These are phyloP conservation scores for Dicyrtomina minuta DNA, from an alignment of 2,888 invertebrate species.

Conservation along the genomic window DNA sequence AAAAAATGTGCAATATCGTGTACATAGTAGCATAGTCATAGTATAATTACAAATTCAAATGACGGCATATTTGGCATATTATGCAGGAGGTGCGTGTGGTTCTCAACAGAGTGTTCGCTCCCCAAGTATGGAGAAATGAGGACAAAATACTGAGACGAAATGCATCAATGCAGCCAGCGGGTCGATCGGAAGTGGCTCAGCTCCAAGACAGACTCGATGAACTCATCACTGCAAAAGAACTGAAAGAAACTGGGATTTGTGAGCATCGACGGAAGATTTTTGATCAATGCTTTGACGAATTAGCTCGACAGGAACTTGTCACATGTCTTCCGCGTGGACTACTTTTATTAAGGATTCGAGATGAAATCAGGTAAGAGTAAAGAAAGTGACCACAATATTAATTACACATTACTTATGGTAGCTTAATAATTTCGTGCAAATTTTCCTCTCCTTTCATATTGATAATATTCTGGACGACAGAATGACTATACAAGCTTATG, in stretches of 20 bases:
- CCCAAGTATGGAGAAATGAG: conserved; percentile 18
- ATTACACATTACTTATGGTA: too few relatives aligned
- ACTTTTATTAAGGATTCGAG: conserved; percentile 17
- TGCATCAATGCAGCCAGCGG: neutral
- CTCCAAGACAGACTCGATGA: conserved; percentile 6
- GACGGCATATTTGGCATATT: neutral
- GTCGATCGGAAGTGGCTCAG: neutral
- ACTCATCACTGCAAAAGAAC: neutral
- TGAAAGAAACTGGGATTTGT: conserved; percentile 13
- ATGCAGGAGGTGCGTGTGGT: conserved; percentile 16
- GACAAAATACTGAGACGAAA: conserved; percentile 13
- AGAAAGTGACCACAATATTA: too few relatives aligned
- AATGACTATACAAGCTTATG: conserved; percentile 7
- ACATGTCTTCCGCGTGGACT: conserved; percentile 17
- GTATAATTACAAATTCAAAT: too few relatives aligned
- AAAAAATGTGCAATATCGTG: too few relatives aligned
- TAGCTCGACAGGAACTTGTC: conserved; percentile 24
- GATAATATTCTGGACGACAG: too few relatives aligned
- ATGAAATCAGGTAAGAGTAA: conserved; percentile 21
- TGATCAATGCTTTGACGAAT: conserved; percentile 18
- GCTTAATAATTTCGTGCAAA: too few relatives aligned
- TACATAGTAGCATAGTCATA: too few relatives aligned
- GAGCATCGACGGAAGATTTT: conserved; percentile 6
- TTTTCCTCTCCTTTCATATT: too few relatives aligned
- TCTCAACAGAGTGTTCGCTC: conserved; percentile 25